Base-by-base conservation (phyloP, 37 sponge, comb jelly and placozoan genomes). In the Aplysina aerophoba region DNA sequence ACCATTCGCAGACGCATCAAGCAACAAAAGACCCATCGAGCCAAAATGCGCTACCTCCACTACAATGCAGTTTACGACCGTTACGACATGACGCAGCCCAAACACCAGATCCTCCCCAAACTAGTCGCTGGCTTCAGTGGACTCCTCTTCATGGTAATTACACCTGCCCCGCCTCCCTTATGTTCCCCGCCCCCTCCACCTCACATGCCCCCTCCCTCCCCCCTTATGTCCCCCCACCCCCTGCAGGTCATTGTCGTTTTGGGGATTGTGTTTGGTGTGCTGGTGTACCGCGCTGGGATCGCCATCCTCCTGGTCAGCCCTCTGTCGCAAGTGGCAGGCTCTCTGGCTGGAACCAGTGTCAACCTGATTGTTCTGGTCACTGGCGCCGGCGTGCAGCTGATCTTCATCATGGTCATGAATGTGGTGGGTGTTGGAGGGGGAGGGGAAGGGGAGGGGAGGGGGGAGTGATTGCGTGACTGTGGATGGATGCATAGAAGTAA, bases 81-180 rank as follows among this genome's bases (percentile, higher is more conserved):
- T 24, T n/a, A 84, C 2, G 97, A 97, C 71, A 85, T 91, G 55
- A 84, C 90, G 59, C 94, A 94, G 44, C 94, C 94, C 39, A 74
- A 87, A 17, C 74, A 81, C 31, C 82, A 81, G 75, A 55, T 90
- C 40, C 55, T 71, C 12, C 88, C 94, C 44, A 92, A 94, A 44
- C 36, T 93, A 11, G 59, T 83, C 40, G 65, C 86, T 31, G 89
- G 91, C 31, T 92, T 97, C 81, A 62, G 82, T 38, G 86, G 91
- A 13, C 90, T 94, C 22, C 30, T 81, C 16, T 78, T 75, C 66
- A 92, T 97, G 91, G 97, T 97, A 72, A 64, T 77, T 73, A 3
- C 20, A 62, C 8, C 3, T 44, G 50, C 50, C 50, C 50, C 50
- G 8, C 8, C 50, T 8, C 8, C 50, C 8, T 8, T 44, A 3